A percentile compares a stretch with the other conserved stretches of the same genome.
phyloP scores from a whole-genome alignment of 37 sponge, comb jelly and placozoan genomes.

The Haliclona indistincta region DNA sequence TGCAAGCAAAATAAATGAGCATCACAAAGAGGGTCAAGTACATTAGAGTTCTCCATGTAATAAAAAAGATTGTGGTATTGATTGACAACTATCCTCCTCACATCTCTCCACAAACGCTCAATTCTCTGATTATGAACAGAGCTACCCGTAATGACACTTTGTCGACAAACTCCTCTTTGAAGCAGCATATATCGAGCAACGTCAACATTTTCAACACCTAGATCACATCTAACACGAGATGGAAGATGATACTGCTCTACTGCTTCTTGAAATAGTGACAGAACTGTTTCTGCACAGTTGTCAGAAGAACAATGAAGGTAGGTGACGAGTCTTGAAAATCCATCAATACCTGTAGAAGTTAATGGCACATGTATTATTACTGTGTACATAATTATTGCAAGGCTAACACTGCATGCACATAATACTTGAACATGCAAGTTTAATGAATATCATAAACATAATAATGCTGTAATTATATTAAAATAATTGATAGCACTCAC shows the following conservation, averaged over 20 bases:
- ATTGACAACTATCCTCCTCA: slow-evolving; percentile 10
- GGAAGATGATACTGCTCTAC: slow-evolving; percentile 6
- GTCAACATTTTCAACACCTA: slow-evolving; percentile 48
- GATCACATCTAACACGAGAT: slow-evolving; percentile 22
- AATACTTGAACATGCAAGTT: too few relatives aligned
- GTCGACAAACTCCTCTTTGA: slow-evolving; percentile 2
- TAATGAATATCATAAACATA: too few relatives aligned
- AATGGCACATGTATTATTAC: too few relatives aligned
- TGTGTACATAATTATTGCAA: too few relatives aligned
- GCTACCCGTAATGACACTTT: slow-evolving; percentile 39
- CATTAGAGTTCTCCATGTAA: slow-evolving; percentile 8
- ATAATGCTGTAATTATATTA: too few relatives aligned
- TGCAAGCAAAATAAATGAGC: slow-evolving; percentile 29
- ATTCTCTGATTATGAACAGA: slow-evolving; percentile 35
- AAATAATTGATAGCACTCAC: too few relatives aligned
- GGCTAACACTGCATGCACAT: too few relatives aligned
- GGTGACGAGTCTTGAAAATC: slow-evolving; percentile 15
- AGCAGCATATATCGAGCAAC: slow-evolving; percentile 28
- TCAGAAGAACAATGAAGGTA: slow-evolving; percentile 39
- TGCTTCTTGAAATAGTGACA: slow-evolving; percentile 20
- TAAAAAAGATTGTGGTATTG: slow-evolving; percentile 19
- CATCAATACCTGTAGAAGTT: slow-evolving; percentile 35
- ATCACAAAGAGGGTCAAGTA: slow-evolving; percentile 36
- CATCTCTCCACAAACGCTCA: slow-evolving; percentile 44
- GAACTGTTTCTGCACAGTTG: slow-evolving; percentile 34